These are phyloP conservation scores for Chunga burmeisteri DNA, from an alignment of 2,113 vertebrate species.

Conservation along the genomic window DNA sequence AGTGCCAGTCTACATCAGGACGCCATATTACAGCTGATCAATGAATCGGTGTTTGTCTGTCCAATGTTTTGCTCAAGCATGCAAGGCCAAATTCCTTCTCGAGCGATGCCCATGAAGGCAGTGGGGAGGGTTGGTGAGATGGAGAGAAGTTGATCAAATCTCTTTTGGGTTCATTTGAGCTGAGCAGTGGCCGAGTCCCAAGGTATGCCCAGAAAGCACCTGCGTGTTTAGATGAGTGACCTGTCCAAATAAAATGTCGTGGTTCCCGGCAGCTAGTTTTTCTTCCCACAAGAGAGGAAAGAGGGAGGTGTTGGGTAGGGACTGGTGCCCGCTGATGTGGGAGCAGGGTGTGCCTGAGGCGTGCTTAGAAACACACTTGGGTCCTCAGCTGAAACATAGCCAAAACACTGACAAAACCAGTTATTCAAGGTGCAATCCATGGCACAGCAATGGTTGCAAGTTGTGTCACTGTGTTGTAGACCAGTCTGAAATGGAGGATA, in stretches of 20 bases:
- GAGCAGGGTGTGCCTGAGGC: not conserved
- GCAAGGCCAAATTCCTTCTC: not conserved
- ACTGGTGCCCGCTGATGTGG: not conserved
- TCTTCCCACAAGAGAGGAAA: not conserved
- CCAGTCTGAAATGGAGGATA: not conserved
- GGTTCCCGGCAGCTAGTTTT: not conserved
- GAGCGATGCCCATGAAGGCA: fast-evolving
- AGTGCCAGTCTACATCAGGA: not conserved
- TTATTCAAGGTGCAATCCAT: not conserved
- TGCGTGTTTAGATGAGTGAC: fast-evolving
- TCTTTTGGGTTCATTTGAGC: not conserved
- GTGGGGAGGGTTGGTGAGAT: not conserved
- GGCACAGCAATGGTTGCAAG: not conserved
- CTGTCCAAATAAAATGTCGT: not conserved
- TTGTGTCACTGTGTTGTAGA: not conserved
- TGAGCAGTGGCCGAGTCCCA: not conserved
- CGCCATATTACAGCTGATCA: not conserved
- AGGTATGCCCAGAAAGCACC: not conserved
- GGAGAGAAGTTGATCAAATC: not conserved
- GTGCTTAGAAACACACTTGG: not conserved
- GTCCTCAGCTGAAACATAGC: not conserved
- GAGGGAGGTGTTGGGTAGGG: not conserved
- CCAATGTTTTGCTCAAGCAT: not conserved
- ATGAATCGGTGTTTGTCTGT: not conserved
- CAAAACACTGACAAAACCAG: not conserved